Conservation (phyloP, 2,888 invertebrate genomes). For the Geophilus truncorum region DNA sequence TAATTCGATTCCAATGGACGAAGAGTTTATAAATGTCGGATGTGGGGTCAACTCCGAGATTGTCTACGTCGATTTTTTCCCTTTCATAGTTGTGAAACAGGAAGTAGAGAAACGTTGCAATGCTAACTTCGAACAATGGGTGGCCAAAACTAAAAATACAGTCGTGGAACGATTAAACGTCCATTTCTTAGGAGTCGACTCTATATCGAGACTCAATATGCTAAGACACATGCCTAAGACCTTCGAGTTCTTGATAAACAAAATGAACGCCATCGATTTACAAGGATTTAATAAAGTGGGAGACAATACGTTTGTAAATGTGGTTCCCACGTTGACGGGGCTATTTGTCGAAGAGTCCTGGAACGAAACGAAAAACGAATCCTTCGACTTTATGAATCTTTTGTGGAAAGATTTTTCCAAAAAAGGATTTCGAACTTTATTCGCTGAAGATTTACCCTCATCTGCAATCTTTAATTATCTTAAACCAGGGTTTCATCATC, state of each 20-base stretch:
- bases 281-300: slow-evolving; percentile 60
- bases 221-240: slow-evolving; percentile 70
- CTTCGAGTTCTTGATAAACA: slow-evolving; percentile 57
- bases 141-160: not conserved
- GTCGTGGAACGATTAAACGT: slow-evolving; percentile 56
- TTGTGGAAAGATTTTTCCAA: slow-evolving; percentile 39
- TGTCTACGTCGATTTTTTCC: not conserved
- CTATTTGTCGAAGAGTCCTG: slow-evolving; percentile 40
- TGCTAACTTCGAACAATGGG: not conserved
- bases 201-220: slow-evolving; percentile 73
- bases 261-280: slow-evolving; percentile 65
- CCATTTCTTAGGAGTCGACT: slow-evolving; percentile 76
- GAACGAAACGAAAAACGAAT: slow-evolving; percentile 32
- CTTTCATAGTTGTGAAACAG: not conserved
- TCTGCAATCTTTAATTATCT: slow-evolving; percentile 71
- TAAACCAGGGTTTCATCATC: slow-evolving; percentile 65
- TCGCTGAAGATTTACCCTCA: slow-evolving; percentile 67
- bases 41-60: not conserved
- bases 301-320: slow-evolving; percentile 44
- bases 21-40: not conserved
- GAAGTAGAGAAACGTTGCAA: not conserved
- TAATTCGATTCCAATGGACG: not conserved
- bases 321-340: slow-evolving; percentile 35
- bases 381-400: slow-evolving; percentile 39
- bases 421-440: slow-evolving; percentile 57